These are phyloP conservation scores for Nothocercus julius DNA, from an alignment of 2,113 vertebrate species.

Conservation along the genomic window DNA sequence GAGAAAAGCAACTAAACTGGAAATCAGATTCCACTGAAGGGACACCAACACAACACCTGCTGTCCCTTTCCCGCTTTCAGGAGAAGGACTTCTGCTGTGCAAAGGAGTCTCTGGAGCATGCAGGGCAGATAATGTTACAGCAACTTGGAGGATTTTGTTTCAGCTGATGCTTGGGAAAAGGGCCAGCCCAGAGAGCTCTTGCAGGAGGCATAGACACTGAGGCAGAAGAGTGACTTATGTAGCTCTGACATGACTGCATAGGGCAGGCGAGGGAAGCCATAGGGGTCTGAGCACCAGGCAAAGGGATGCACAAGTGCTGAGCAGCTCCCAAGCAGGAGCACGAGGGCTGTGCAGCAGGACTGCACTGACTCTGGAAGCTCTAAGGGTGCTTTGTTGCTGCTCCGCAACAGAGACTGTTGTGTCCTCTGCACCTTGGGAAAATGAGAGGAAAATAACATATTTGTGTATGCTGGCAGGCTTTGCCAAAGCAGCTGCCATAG, in stretches of 20 bases:
- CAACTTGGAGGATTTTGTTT: constrained; percentile 42
- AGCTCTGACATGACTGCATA: not conserved
- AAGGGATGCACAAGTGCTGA: not conserved
- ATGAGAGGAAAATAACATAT: constrained; percentile 32
- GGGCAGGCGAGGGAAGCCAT: not conserved
- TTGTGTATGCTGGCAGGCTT: constrained; percentile 49
- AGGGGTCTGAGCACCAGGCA: not conserved
- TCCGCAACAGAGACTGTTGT: constrained; percentile 5
- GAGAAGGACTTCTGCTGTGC: constrained; percentile 52
- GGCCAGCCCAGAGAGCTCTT: constrained; percentile 1
- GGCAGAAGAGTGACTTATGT: not conserved
- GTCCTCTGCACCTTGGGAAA: constrained; percentile 62
- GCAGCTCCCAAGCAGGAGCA: not conserved
- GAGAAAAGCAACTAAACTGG: constrained; percentile 63
- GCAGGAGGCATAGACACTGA: not conserved
- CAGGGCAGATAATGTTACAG: constrained; percentile 28
- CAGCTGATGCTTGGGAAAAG: constrained; percentile 49
- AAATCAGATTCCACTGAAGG: constrained; percentile 68
- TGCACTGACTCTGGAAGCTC: not conserved
- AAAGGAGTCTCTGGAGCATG: constrained; percentile 20
- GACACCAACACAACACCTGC: constrained; percentile 58
- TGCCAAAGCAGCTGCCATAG: constrained; percentile 53
- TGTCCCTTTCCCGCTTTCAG: constrained; percentile 46
- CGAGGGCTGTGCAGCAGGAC: not conserved
- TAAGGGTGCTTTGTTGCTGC: not conserved